Conservation (phyloP, 2,113 vertebrate genomes). For the Chitala chitala region DNA sequence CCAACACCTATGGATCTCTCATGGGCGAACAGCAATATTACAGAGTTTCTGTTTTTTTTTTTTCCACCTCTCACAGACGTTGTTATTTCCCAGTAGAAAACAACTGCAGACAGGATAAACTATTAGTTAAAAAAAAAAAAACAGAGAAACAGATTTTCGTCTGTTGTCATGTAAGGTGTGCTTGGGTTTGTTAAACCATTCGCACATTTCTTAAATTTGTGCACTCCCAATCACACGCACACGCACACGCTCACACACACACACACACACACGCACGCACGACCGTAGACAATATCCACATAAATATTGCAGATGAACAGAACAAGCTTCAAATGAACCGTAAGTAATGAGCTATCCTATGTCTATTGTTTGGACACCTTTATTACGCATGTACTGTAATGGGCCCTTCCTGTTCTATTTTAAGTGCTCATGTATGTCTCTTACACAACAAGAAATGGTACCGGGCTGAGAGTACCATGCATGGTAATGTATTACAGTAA, state of each 20-base stretch:
- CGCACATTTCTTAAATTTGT: background rate
- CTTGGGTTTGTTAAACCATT: background rate
- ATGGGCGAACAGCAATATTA: background rate
- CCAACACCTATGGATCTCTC: background rate
- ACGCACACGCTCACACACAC: constrained; percentile 25
- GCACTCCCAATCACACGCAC: constrained; percentile 35
- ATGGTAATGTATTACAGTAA: background rate
- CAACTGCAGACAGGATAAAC: background rate
- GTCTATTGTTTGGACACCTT: too few relatives aligned
- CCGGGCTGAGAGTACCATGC: background rate
- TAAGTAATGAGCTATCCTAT: too few relatives aligned
- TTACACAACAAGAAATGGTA: background rate
- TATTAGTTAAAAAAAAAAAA: background rate
- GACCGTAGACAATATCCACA: constrained; percentile 15
- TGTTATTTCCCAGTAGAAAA: constrained; percentile 17
- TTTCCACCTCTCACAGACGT: background rate
- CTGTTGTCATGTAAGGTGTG: background rate
- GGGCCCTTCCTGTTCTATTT: background rate
- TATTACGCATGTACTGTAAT: too few relatives aligned
- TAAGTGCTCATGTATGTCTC: background rate
- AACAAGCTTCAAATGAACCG: background rate
- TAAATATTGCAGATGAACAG: background rate
- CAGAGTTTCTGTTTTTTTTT: background rate
- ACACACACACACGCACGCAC: constrained; percentile 20
- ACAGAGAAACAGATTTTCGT: background rate